These are phyloP conservation scores for Melanotaenia trifasciata DNA, from an alignment of 2,797 vertebrate genomes.

Conservation along the genomic window DNA sequence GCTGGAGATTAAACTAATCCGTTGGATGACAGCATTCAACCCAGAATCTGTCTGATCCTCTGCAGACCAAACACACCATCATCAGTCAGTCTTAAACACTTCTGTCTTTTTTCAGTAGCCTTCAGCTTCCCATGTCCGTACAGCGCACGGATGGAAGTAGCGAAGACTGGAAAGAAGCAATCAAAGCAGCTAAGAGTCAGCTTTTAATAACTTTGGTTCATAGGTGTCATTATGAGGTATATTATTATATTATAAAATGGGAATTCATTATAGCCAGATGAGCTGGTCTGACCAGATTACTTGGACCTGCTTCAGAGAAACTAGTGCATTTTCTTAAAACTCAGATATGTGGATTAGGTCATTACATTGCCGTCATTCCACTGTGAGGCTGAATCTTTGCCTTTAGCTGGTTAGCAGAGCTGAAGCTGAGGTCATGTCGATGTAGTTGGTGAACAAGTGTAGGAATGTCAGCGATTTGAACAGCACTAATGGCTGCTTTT, in stretches of 20 bases:
- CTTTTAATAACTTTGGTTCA: slow-evolving; percentile 22
- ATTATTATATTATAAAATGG: neutral
- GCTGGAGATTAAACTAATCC: slow-evolving; percentile 65
- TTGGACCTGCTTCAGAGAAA: neutral
- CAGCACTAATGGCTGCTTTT: neutral
- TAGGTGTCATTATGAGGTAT: slow-evolving; percentile 4
- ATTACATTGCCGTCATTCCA: neutral
- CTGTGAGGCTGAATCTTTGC: no score
- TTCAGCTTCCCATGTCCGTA: slow-evolving; percentile 61
- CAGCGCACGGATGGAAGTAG: slow-evolving; percentile 41
- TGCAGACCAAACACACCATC: slow-evolving; percentile 49
- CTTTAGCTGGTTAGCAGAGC: no score
- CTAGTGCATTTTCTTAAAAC: neutral
- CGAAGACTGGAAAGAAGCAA: slow-evolving; percentile 32
- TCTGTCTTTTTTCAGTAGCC: slow-evolving; percentile 38
- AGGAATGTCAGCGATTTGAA: no score
- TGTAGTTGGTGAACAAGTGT: no score
- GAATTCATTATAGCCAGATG: neutral
- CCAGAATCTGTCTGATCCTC: slow-evolving; percentile 49
- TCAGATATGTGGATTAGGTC: neutral
- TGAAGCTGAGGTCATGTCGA: no score
- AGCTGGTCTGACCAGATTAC: neutral
- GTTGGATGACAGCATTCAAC: slow-evolving; percentile 54
- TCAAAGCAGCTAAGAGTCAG: slow-evolving; percentile 11
- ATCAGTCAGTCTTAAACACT: slow-evolving; percentile 63